Conservation (phyloP, 1,140 invertebrate species). For the Meloidogyne exigua region DNA sequence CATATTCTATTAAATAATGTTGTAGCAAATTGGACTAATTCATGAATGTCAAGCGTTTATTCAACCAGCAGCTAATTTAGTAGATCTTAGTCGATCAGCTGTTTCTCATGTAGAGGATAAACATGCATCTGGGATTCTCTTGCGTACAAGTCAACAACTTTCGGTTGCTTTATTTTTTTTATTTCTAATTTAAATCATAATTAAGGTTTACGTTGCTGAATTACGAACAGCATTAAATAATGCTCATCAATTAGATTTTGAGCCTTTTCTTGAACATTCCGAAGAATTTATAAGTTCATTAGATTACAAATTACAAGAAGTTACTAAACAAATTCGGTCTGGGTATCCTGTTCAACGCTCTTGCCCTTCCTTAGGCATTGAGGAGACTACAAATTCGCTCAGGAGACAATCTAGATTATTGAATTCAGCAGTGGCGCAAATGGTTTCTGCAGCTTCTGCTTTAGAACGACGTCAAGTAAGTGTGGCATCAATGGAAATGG, state of each 20-base stretch:
- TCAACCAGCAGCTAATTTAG: slow-evolving; percentile 72
- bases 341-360: slow-evolving; percentile 74
- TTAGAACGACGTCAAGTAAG: slow-evolving; percentile 81
- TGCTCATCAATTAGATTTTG: slow-evolving; percentile 81
- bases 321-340: slow-evolving; percentile 68
- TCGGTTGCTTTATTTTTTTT: slow-evolving; percentile 61
- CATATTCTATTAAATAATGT: neutral
- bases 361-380: slow-evolving; percentile 81
- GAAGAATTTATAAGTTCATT: slow-evolving; percentile 73
- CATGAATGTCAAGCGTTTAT: slow-evolving; percentile 50
- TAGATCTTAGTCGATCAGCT: slow-evolving; percentile 75
- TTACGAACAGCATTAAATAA: slow-evolving; percentile 78
- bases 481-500: slow-evolving; percentile 77
- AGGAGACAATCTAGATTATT: slow-evolving; percentile 73
- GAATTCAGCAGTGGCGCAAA: slow-evolving; percentile 74
- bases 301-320: slow-evolving; percentile 74
- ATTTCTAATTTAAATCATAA: neutral
- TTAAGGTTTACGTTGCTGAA: slow-evolving; percentile 70
- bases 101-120: slow-evolving; percentile 82
- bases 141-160: slow-evolving; percentile 75
- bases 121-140: slow-evolving; percentile 72
- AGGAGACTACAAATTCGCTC: slow-evolving; percentile 64
- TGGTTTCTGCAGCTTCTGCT: slow-evolving; percentile 79
- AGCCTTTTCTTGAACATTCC: slow-evolving; percentile 71
- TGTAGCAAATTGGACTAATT: slow-evolving; percentile 55